Evolutionary conservation across 2,888 invertebrate species (phyloP).

Genomic region (Drosophila melanosoma): DNA sequence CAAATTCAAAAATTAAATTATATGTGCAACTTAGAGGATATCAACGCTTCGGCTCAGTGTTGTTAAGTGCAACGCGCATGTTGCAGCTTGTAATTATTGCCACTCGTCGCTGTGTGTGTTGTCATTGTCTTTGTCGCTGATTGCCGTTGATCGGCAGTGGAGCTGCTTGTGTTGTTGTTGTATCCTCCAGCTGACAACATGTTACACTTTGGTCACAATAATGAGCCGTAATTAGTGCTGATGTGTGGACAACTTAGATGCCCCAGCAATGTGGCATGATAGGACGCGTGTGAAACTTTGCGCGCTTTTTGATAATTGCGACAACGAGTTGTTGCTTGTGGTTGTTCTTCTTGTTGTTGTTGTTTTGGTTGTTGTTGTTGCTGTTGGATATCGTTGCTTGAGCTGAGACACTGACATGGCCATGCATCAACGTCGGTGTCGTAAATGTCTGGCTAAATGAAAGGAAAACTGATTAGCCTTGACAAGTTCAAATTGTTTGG

Average conservation of each 20-base stretch:
- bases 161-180: constrained; percentile 39
- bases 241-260: constrained; percentile 64
- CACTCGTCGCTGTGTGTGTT: constrained; percentile 48
- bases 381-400: constrained; percentile 8
- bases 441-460: constrained; percentile 71
- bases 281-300: constrained; percentile 75
- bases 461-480: constrained; percentile 77
- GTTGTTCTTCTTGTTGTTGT: constrained; percentile 10
- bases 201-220: constrained; percentile 81
- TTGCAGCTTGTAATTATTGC: constrained; percentile 69
- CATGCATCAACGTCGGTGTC: constrained; percentile 75
- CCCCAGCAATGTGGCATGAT: constrained; percentile 53
- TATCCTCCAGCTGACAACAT: constrained; percentile 75
- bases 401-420: constrained; percentile 50
- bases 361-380: constrained; percentile 7
- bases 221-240: constrained; percentile 80
- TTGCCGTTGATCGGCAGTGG: constrained; percentile 32
- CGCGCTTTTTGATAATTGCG: constrained; percentile 79
- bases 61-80: constrained; percentile 3
- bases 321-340: constrained; percentile 36
- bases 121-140: constrained; percentile 35
- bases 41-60: constrained; percentile 4
- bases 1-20: background rate
- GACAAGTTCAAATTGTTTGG: constrained; percentile 76
- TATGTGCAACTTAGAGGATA: constrained; percentile 18